Percentiles rank a stretch among this genome's conserved stretches.
Conservation (phyloP, 2,113 vertebrate species). For the Pangasianodon hypophthalmus region DNA sequence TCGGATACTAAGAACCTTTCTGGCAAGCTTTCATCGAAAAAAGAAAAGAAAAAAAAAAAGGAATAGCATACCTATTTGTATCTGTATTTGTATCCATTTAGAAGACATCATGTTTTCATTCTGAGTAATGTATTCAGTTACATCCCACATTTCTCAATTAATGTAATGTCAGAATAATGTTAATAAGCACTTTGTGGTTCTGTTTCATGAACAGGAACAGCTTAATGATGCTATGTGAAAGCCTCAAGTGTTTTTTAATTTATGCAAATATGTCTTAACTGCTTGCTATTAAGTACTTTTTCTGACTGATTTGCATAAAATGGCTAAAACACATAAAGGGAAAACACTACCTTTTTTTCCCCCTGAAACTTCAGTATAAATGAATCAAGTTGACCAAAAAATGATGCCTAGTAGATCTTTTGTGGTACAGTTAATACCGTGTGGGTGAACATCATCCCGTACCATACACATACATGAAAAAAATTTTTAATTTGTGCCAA, state of each 20-base stretch:
- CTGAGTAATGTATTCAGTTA: not conserved
- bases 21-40: not conserved
- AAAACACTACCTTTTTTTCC: not conserved
- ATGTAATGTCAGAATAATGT: not conserved
- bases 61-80: not conserved
- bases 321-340: not conserved
- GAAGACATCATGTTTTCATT: not conserved
- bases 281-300: not conserved
- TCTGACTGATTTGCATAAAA: slow-evolving; percentile 17
- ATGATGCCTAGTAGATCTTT: not conserved
- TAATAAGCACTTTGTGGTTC: not conserved
- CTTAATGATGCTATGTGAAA: not conserved
- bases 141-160: not conserved
- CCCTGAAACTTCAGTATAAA: not conserved
- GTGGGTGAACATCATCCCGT: not conserved
- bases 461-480: not conserved
- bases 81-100: not conserved
- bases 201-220: not conserved
- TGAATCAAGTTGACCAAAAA: not conserved
- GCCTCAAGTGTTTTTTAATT: slow-evolving; percentile 3
- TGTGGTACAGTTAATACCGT: not conserved
- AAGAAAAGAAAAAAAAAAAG: no score
- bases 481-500: slow-evolving; percentile 49
- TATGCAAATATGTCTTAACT: slow-evolving; percentile 30
- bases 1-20: not conserved